Evolutionary conservation across 1,140 invertebrate species (phyloP).

Genomic region (Plutomurus gul): DNA sequence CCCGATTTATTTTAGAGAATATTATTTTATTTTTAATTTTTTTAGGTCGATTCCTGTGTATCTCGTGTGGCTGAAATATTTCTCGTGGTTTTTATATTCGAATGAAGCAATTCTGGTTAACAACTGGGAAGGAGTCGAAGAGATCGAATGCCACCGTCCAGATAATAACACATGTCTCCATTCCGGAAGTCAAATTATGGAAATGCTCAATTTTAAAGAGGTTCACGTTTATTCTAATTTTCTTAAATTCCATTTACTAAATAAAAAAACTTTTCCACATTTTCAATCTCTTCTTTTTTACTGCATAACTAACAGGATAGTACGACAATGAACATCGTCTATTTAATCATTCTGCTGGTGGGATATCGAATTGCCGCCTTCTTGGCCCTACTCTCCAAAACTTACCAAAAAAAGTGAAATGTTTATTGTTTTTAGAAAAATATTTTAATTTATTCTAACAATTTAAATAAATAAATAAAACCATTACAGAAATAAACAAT

Average conservation of each 20-base stretch:
- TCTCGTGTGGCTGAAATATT: conserved; percentile 87
- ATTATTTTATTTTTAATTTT: background rate
- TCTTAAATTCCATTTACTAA: conserved; percentile 55
- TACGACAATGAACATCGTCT: conserved; percentile 71
- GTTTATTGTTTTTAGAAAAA: too few relatives aligned
- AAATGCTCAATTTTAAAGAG: background rate
- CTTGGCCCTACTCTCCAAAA: conserved; percentile 59
- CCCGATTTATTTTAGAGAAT: background rate
- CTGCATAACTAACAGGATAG: conserved; percentile 63
- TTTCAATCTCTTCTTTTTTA: too few relatives aligned
- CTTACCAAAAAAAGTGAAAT: background rate
- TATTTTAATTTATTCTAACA: too few relatives aligned
- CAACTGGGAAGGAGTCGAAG: conserved; percentile 72
- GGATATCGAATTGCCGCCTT: conserved; percentile 77
- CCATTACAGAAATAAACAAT: too few relatives aligned
- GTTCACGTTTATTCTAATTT: background rate
- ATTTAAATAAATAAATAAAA: too few relatives aligned
- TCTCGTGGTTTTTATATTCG: conserved; percentile 94
- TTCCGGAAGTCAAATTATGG: background rate
- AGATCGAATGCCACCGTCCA: conserved; percentile 65
- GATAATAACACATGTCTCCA: background rate
- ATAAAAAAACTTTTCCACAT: background rate
- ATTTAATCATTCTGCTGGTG: conserved; percentile 72
- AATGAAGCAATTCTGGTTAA: conserved; percentile 72
- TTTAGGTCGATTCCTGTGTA: conserved; percentile 80